Base-by-base conservation (phyloP, 2,113 vertebrate genomes). In the Lepus europaeus region DNA sequence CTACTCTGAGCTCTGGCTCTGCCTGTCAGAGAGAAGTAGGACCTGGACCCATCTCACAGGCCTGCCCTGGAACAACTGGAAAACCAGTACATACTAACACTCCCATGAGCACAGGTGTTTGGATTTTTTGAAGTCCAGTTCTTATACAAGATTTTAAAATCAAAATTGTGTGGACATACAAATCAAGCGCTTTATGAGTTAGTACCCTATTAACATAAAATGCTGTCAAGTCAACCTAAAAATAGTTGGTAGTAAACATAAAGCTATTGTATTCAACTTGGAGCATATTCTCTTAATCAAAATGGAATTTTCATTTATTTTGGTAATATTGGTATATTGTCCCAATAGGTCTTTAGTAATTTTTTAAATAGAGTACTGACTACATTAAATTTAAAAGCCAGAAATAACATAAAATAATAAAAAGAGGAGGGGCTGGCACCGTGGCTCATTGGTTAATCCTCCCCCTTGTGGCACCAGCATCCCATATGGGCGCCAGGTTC, bases 61-160 rank as follows among this genome's bases (percentile, higher is more conserved):
- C 68, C 8, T 61, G 8, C 69, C 72, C 31, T 85, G 59, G 53
- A 27, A 72, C 56, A 33, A 49, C 12, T 77, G 22, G n/a, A 72
- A 76, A 76, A 19, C 59, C 63, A 14, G 22, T 70, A 74, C 8
- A 61, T 45, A 36, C 1, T 3, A 31, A 83, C 33, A 45, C 51
- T 36, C n/a, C 31, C 13, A 5, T 53, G 45, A 83, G 29, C 39
- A 70, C 29, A 84, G 45, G 4, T 6, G 13, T 59, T 64, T 81
- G 63, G 23, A 61, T n/a, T 73, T 77, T 80, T 68, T 86, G 16
- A 85, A 88, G 63, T 61, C 13, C 66, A 33, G 59, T 86, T 91
- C 88, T 90, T 88, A 51, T 51, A 91, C 31, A 79, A 61, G 56
- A 73, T 59, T 86, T 49, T 2, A 23, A 95, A 95, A 69, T 45